Evolutionary conservation across 2,888 invertebrate species (phyloP).

Genomic region (Cybosia mesomella): DNA sequence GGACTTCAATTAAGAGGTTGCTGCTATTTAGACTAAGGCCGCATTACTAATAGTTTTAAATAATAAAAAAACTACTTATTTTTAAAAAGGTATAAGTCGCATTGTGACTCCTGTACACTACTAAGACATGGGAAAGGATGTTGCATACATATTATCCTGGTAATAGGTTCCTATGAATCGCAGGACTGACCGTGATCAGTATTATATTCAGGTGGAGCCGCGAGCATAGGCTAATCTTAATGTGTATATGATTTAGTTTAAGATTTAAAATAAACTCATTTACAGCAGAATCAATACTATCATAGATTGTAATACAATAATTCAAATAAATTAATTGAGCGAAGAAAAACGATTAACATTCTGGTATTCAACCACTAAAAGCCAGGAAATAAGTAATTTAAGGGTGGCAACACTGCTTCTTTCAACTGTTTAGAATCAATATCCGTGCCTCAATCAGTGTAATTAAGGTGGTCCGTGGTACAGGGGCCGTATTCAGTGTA

Average conservation of each 20-base stretch:
- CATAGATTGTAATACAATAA: background rate
- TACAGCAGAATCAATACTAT: background rate
- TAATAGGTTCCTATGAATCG: no score
- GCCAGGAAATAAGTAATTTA: conserved; percentile 9
- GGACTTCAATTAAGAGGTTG: background rate
- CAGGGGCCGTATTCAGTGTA: conserved; percentile 75
- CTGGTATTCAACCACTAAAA: conserved; percentile 5
- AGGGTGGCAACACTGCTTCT: conserved; percentile 21
- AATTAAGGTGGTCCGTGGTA: conserved; percentile 77
- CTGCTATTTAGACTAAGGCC: background rate
- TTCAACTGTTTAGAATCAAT: conserved; percentile 82
- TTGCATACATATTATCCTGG: background rate
- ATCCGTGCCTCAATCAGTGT: conserved; percentile 86
- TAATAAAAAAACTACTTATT: no score
- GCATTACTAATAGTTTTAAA: no score
- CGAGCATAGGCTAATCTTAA: background rate
- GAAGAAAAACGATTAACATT: background rate
- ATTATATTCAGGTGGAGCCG: background rate
- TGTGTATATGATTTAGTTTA: background rate
- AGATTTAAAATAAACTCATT: background rate
- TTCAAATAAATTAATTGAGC: background rate
- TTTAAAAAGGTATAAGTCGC: no score
- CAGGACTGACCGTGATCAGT: no score
- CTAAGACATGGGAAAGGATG: no score
- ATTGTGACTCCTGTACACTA: no score